Base-by-base conservation (phyloP, 2,113 vertebrate species). In the Pachycephala philippinensis region DNA sequence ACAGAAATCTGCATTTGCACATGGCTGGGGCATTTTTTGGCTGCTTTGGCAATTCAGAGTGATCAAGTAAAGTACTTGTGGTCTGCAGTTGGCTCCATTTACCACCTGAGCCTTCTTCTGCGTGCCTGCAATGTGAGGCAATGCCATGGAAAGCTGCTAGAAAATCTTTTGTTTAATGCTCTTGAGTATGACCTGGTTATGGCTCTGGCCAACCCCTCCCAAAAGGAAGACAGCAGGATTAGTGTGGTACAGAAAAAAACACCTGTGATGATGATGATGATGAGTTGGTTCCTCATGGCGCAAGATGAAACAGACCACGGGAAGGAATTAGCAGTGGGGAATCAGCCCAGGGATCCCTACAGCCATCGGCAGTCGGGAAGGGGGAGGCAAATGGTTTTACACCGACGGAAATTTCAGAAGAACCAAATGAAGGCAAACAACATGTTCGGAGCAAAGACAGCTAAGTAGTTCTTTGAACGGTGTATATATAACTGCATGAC, bases 281-380 rank as follows among this genome's bases (percentile, higher is more conserved):
- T 2, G 19, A 79, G 59, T 6, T 2, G 2, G 24, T 8, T 77
- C 63, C 23, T 80, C 22, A 4, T 7, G 26, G 45, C 1, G 0
- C 0, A 6, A 88, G 42, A 68, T 0, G 0, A 50, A 87, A 71
- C 6, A 61, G 52, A 53, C 4, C 1, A 4, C 0, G 1, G 35
- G 40, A 54, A 76, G 56, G 53, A 85, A 54, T 37, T 1, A 6
- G 7, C 2, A 1, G 37, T 1, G 1, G 14, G 28, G 27, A 17
- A 69, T 18, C 50, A 61, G 12, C 6, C 0, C 39, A 57, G 60
- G 42, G 54, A 76, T 20, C 26, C 52, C 69, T 7, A 8, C 49
- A 60, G 28, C n/a, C 63, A 68, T 28, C 63, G 49, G 74, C 22
- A 71, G 19, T 1, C 1, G 11, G 63, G 47, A 53, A 33, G 7